Evolutionary conservation across 2,797 vertebrate genomes (phyloP).

Genomic region (Masticophis lateralis): DNA sequence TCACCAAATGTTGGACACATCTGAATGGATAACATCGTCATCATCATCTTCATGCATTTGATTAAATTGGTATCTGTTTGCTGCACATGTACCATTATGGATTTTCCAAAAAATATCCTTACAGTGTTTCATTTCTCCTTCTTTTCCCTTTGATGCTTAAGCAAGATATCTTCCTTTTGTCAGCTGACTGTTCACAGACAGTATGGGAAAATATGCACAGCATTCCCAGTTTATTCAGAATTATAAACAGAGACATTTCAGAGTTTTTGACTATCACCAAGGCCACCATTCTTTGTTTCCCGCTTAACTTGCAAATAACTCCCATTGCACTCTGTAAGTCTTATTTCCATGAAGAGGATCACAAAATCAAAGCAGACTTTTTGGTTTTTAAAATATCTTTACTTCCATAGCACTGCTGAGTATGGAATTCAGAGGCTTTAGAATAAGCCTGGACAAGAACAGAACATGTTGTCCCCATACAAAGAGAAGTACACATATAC

Average conservation of each 20-base stretch:
- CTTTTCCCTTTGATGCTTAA: background rate
- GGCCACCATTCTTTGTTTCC: background rate
- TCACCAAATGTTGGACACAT: background rate
- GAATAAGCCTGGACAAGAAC: background rate
- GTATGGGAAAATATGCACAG: slow-evolving; percentile 24
- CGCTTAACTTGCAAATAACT: background rate
- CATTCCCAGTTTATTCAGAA: slow-evolving; percentile 7
- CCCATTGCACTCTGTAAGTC: background rate
- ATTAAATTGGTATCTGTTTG: background rate
- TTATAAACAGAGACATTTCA: slow-evolving; percentile 19
- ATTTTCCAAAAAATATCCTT: background rate
- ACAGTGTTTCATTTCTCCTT: background rate
- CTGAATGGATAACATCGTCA: background rate
- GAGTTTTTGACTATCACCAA: background rate
- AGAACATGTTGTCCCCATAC: background rate
- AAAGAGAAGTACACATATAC: background rate
- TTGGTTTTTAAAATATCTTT: background rate
- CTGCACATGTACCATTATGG: background rate
- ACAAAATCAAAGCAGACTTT: background rate
- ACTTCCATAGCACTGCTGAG: background rate
- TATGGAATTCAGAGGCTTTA: background rate
- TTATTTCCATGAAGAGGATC: background rate
- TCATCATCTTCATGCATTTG: background rate
- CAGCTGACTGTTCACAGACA: background rate
- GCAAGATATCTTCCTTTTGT: background rate